Percentiles rank a stretch among this genome's conserved stretches.
These are phyloP conservation scores for Platycheirus albimanus DNA, from an alignment of 2,888 invertebrate genomes.

Conservation along the genomic window DNA sequence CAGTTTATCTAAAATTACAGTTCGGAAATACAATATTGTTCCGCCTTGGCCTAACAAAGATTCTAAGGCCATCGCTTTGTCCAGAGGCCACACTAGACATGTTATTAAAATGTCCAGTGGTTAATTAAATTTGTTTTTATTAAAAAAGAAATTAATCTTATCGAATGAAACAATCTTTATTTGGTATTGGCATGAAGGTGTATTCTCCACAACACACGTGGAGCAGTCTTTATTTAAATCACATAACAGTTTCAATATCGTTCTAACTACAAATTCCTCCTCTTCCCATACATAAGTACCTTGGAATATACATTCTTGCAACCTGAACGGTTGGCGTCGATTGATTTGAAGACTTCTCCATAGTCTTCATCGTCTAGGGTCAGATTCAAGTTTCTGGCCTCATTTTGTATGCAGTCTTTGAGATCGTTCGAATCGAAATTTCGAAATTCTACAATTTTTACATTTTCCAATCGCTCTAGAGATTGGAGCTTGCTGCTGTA, in stretches of 20 bases:
- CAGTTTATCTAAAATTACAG: too few relatives aligned
- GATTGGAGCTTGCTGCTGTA: constrained; percentile 65
- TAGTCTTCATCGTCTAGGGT: constrained; percentile 74
- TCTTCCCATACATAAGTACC: constrained; percentile 75
- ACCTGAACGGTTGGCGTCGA: constrained; percentile 77
- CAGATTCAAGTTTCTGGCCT: constrained; percentile 75
- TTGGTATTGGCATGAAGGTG: neutral
- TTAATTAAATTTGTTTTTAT: too few relatives aligned
- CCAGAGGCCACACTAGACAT: too few relatives aligned
- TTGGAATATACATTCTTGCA: constrained; percentile 80
- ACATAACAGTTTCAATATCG: constrained; percentile 33
- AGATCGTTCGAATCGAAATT: constrained; percentile 76
- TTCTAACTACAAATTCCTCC: neutral
- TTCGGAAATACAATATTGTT: too few relatives aligned
- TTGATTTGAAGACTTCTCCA: constrained; percentile 77
- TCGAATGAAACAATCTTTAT: too few relatives aligned
- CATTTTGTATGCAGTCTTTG: constrained; percentile 78
- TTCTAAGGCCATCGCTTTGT: too few relatives aligned
- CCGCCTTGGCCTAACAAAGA: too few relatives aligned
- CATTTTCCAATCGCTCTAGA: constrained; percentile 74
- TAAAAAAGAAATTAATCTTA: too few relatives aligned
- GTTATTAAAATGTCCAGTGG: too few relatives aligned
- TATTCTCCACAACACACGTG: neutral
- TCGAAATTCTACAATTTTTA: constrained; percentile 77
- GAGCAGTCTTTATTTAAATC: constrained; percentile 67